Base-by-base conservation (phyloP, 2,888 invertebrate species). In the Linyphia triangularis region DNA sequence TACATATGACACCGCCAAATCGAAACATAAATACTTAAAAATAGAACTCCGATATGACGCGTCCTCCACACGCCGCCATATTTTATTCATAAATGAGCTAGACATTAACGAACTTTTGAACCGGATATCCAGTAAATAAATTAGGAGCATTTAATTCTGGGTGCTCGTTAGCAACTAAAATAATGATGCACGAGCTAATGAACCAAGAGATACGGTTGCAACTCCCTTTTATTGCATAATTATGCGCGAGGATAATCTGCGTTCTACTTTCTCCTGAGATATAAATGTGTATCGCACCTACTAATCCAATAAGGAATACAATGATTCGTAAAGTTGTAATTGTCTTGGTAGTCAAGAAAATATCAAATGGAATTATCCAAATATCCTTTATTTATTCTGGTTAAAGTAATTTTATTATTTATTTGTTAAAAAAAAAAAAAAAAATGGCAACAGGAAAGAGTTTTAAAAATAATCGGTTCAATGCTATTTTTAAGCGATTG, bases 181-280 rank as follows among this genome's bases (percentile, higher is more conserved):
- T 37, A 77, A 77, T 77, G 73, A 61, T 61, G 37, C 59, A 63
- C 65, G 33, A 78, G 69, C 70, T 82, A 82, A 82, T 70, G 70
- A 82, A 82, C 70, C 70, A 63, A 40, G 40, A 33, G 69, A 72
- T 51, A 24, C 61, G 40, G 69, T 69, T 69, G 59, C 33, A 43
- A 22, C 33, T 28, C 33, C 33, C 69, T 81, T 81, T 81, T 81
- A 82, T 70, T 70, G 43, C 82, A 61, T 70, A 82, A 70, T 82
- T 82, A 72, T 33, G 22, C 70, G 19, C 4, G 59, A 10, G 26
- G 65, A 78, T 63, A 61, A 77, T 24, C 19, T 63, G 0, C 24
- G 61, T 33, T 61, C 77, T 33, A 40, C 37, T 61, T 77, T 37
- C 61, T 26, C n/a, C 22, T 24, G 26, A 37, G 16, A 61, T 77